These are phyloP conservation scores for Hippasteria phrygiana DNA, from an alignment of 53 echinoderm and acorn worm genomes.

Conservation along the genomic window DNA sequence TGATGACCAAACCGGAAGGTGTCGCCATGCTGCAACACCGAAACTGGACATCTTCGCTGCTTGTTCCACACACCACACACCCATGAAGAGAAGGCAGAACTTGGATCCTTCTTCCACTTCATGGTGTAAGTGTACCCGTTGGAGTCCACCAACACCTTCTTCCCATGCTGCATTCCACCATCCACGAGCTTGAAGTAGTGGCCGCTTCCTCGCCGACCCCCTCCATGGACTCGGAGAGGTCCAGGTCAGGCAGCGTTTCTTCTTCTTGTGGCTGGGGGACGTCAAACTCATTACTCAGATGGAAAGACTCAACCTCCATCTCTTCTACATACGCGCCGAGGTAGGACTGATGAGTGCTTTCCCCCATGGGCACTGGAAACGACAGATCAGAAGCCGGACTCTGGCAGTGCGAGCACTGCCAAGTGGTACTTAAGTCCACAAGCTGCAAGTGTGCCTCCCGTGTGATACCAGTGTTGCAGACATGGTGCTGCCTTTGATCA, in stretches of 20 bases:
- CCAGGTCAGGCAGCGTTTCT: not conserved
- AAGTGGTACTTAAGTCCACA: too few species aligned
- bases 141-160: not conserved
- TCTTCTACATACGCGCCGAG: not conserved
- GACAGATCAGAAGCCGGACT: too few species aligned
- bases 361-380: too few species aligned
- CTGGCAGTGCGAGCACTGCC: too few species aligned
- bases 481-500: too few species aligned
- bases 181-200: not conserved
- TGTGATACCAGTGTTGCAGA: too few species aligned
- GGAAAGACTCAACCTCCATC: not conserved
- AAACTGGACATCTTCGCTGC: not conserved
- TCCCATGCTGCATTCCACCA: not conserved
- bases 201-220: not conserved
- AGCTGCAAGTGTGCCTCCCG: too few species aligned
- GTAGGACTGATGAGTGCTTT: too few species aligned
- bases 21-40: not conserved
- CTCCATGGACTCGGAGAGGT: not conserved
- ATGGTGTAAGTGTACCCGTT: slow-evolving; percentile 3
- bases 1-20: not conserved
- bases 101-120: not conserved
- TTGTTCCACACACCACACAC: slow-evolving; percentile 21
- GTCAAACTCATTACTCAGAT: not conserved
- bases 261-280: not conserved
- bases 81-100: not conserved